A percentile compares a stretch with the other conserved stretches of the same genome.
These are phyloP conservation scores for Tachysurus fulvidraco DNA, from an alignment of 2,113 vertebrate species.

Conservation along the genomic window DNA sequence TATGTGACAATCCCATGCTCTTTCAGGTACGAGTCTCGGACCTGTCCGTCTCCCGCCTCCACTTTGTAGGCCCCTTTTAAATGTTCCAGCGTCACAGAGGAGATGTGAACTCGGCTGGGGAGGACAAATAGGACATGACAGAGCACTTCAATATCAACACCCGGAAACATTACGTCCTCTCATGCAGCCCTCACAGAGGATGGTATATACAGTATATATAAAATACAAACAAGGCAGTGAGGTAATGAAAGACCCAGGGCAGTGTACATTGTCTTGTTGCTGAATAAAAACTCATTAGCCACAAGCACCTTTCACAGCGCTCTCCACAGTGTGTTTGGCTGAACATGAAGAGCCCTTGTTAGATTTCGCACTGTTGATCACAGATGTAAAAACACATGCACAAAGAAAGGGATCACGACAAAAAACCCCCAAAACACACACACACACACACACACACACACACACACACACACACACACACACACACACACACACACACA, in stretches of 20 bases:
- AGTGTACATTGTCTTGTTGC: conserved; percentile 20
- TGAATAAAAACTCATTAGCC: conserved; percentile 38
- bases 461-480: too few species aligned
- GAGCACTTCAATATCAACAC: conserved; percentile 38
- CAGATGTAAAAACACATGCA: conserved; percentile 35
- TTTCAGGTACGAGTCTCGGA: conserved; percentile 91
- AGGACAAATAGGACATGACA: conserved; percentile 37
- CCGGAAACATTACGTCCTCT: conserved; percentile 22
- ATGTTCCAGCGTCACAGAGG: conserved; percentile 91
- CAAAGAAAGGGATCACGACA: conserved; percentile 1
- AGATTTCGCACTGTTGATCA: conserved; percentile 32
- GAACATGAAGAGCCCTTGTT: conserved; percentile 47
- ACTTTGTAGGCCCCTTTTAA: conserved; percentile 95
- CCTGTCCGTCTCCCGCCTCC: conserved; percentile 88
- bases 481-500: too few species aligned
- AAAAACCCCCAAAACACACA: too few species aligned
- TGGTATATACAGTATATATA: background rate
- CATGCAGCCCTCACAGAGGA: conserved; percentile 20
- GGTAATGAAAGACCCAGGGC: background rate
- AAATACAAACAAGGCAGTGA: conserved; percentile 3
- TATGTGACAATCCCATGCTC: conserved; percentile 90
- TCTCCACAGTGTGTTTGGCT: conserved; percentile 37
- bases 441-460: too few species aligned
- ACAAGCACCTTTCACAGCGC: conserved; percentile 28
- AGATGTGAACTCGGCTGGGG: conserved; percentile 95